Evolutionary conservation across 2,113 vertebrate species (phyloP).

Genomic region (Smithornis capensis): DNA sequence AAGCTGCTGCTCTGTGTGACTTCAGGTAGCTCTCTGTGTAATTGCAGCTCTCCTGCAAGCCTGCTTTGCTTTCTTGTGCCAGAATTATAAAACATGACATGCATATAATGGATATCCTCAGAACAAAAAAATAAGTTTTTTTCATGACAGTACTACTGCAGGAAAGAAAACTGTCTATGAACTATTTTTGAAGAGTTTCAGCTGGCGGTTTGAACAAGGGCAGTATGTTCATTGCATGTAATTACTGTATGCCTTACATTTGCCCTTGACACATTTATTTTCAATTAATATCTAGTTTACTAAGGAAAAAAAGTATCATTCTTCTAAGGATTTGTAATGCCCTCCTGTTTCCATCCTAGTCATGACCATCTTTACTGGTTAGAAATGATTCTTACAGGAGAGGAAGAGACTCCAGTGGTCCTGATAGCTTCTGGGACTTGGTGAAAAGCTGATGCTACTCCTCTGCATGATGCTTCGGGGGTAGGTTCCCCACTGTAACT

Average conservation of each 20-base stretch:
- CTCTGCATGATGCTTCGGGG: not conserved
- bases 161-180: not conserved
- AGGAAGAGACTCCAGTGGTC: not conserved
- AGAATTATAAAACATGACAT: not conserved
- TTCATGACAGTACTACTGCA: not conserved
- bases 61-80: not conserved
- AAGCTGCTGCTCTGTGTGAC: not conserved
- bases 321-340: not conserved
- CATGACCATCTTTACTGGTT: not conserved
- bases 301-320: not conserved
- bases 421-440: not conserved
- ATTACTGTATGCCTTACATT: not conserved
- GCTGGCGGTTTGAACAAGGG: not conserved
- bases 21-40: not conserved
- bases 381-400: not conserved
- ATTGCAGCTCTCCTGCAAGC: not conserved
- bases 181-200: not conserved
- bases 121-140: not conserved
- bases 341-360: accelerated
- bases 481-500: not conserved
- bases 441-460: not conserved
- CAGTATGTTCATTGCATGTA: not conserved
- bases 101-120: not conserved
- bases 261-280: not conserved
- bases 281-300: not conserved